These are phyloP conservation scores for Xylota sylvarum DNA, from an alignment of 2,888 invertebrate species.

Conservation along the genomic window DNA sequence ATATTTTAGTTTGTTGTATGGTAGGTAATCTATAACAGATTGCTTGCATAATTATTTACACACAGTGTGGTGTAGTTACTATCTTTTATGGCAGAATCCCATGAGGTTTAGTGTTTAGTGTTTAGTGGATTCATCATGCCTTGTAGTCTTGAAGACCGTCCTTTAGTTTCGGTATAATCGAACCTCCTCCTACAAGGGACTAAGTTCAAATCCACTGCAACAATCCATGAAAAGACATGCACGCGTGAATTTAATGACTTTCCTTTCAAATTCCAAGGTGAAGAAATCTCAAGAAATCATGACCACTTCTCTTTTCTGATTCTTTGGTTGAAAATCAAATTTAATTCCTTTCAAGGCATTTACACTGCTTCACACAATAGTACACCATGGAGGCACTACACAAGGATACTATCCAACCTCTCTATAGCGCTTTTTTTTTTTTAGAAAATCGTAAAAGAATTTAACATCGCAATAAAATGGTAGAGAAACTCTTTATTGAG, in stretches of 20 bases:
- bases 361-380: constrained; percentile 27
- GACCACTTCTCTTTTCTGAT: constrained; percentile 26
- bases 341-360: constrained; percentile 46
- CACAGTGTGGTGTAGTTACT: no score
- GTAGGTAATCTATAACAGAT: not conserved
- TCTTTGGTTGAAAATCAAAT: constrained; percentile 33
- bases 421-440: constrained; percentile 54
- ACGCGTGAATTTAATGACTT: constrained; percentile 29
- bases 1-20: not conserved
- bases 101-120: no score
- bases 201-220: constrained; percentile 13
- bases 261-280: not conserved
- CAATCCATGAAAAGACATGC: constrained; percentile 15
- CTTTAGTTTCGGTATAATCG: no score
- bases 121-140: no score
- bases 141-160: no score
- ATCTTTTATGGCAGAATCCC: no score
- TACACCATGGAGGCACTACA: constrained; percentile 21
- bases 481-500: constrained; percentile 59
- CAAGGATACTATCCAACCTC: constrained; percentile 26
- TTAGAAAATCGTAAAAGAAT: constrained; percentile 73
- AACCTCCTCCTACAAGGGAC: no score
- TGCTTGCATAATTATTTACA: not conserved
- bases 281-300: constrained; percentile 39
- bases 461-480: constrained; percentile 73